Percentiles rank a stretch among this genome's conserved stretches.
phyloP scores from a whole-genome alignment of 2,888 invertebrate genomes.

The Nomada goodeniana region DNA sequence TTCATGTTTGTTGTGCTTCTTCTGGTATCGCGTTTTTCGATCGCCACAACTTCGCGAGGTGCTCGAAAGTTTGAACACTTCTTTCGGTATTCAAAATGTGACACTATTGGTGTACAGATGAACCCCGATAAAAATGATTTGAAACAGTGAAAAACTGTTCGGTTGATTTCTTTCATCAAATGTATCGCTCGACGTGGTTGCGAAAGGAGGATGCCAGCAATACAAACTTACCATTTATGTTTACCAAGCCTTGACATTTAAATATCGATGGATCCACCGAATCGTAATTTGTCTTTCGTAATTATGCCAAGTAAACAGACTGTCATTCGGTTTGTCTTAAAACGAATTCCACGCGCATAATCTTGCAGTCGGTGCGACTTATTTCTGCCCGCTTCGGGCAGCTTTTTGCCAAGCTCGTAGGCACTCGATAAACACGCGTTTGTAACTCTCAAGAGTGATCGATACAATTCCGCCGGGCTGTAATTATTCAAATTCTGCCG shows the following conservation, averaged over 20 bases:
- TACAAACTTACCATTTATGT: too few species aligned
- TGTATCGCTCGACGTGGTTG: too few species aligned
- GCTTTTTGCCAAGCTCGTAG: slow-evolving; percentile 16
- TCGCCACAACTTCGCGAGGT: neutral
- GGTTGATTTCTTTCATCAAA: too few species aligned
- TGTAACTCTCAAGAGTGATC: slow-evolving; percentile 26
- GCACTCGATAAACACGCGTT: slow-evolving; percentile 42
- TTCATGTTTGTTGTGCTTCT: neutral
- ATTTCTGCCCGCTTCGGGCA: slow-evolving; percentile 38
- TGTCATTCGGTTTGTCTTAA: neutral
- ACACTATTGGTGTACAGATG: too few species aligned
- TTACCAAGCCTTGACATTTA: neutral
- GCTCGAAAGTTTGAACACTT: neutral
- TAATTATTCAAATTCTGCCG: slow-evolving; percentile 21
- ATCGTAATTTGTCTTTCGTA: neutral
- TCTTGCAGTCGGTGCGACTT: slow-evolving; percentile 31
- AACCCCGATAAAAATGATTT: neutral
- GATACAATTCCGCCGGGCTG: neutral
- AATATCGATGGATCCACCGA: neutral
- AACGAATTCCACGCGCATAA: slow-evolving; percentile 42
- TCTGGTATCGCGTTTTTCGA: neutral
- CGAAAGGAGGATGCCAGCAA: too few species aligned
- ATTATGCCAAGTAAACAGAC: neutral
- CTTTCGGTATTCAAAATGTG: too few species aligned
- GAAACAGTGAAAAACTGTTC: neutral